These are phyloP conservation scores for Orbicella faveolata DNA, from an alignment of 64 coral and sea anemone species.

Conservation along the genomic window DNA sequence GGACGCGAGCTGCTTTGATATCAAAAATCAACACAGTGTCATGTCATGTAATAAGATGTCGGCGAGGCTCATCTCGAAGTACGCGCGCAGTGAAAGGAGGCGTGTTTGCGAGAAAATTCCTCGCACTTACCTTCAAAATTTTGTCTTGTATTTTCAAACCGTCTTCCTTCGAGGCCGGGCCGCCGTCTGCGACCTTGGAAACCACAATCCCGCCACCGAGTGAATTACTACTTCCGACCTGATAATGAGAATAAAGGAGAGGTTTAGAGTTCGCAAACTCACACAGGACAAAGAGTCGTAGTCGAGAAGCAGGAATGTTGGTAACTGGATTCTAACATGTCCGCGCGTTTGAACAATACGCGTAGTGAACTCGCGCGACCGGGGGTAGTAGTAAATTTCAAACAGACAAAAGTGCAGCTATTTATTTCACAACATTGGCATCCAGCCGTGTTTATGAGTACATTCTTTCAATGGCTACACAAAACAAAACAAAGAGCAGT, in stretches of 20 bases:
- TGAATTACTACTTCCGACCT: constrained; percentile 94
- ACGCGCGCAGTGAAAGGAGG: constrained; percentile 1
- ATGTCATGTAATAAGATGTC: background rate
- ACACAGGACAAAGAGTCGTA: background rate
- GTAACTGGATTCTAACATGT: background rate
- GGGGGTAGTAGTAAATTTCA: constrained; percentile 13
- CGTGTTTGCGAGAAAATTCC: background rate
- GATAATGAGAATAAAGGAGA: constrained; percentile 53
- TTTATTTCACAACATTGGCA: constrained; percentile 38
- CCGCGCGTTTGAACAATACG: constrained; percentile 19
- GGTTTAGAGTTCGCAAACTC: constrained; percentile 8
- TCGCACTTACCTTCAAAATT: constrained; percentile 80
- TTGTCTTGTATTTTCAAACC: constrained; percentile 79
- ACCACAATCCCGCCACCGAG: constrained; percentile 92
- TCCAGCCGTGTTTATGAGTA: constrained; percentile 46
- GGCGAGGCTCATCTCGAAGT: background rate
- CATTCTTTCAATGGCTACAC: constrained; percentile 40
- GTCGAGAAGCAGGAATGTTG: constrained; percentile 1
- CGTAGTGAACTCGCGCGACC: background rate
- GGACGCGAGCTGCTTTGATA: background rate
- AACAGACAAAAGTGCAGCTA: constrained; percentile 38
- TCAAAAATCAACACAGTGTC: constrained; percentile 16
- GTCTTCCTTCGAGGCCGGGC: constrained; percentile 82
- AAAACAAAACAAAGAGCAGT: constrained; percentile 47
- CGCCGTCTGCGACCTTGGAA: constrained; percentile 90